phyloP scores from a whole-genome alignment of 2,113 vertebrate species.

The Thomomys bottae region DNA sequence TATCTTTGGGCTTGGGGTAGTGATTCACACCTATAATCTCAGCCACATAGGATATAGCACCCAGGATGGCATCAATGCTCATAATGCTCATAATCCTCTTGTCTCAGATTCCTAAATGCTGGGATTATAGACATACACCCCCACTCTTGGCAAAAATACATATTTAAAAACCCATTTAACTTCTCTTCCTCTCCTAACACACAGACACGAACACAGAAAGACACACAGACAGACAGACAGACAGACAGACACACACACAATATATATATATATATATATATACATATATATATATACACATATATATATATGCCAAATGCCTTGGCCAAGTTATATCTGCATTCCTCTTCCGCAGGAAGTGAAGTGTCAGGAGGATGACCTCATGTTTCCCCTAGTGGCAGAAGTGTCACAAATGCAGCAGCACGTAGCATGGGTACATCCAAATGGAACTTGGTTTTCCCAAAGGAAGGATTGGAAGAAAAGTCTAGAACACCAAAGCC shows the following conservation, averaged over 20 bases:
- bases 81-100: background rate
- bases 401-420: background rate
- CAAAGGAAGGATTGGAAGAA: background rate
- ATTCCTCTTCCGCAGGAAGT: constrained; percentile 11
- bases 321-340: background rate
- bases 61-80: background rate
- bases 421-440: background rate
- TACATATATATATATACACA: no score
- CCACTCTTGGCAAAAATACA: background rate
- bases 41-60: no score
- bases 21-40: no score
- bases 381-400: background rate
- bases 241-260: no score
- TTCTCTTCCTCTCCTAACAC: background rate
- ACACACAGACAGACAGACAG: no score
- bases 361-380: background rate
- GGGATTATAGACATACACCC: no score
- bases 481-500: background rate
- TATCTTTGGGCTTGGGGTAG: background rate
- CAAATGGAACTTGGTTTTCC: background rate
- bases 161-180: background rate
- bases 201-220: no score
- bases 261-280: no score
- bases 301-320: background rate
- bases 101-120: background rate